phyloP scores from a whole-genome alignment of 2,113 vertebrate species.

The Eubucco bourcierii region DNA sequence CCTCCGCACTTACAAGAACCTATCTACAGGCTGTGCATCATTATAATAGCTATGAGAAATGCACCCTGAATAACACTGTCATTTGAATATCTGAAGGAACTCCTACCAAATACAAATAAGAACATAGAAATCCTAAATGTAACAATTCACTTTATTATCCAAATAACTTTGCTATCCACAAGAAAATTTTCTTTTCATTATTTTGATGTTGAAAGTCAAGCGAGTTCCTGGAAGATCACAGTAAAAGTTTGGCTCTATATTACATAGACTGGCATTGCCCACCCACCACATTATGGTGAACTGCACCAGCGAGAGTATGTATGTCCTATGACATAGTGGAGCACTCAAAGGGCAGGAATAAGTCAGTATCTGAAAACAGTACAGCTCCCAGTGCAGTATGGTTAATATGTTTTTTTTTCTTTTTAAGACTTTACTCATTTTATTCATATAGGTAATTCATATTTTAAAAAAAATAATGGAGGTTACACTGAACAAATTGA shows the following conservation, averaged over 20 bases:
- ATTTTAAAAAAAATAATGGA: background rate
- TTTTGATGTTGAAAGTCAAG: background rate
- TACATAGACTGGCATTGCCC: background rate
- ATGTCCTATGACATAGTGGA: background rate
- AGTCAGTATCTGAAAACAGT: background rate
- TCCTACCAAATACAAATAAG: background rate
- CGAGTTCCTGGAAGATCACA: rapidly evolving
- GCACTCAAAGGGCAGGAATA: background rate
- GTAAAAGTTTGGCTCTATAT: background rate
- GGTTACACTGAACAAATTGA: background rate
- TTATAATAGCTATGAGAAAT: background rate
- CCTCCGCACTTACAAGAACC: background rate
- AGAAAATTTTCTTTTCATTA: background rate
- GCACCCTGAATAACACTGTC: background rate
- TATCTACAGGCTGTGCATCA: background rate
- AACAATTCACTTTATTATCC: background rate
- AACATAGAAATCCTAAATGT: background rate
- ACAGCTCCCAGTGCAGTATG: background rate
- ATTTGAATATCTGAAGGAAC: background rate
- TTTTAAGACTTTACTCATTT: background rate
- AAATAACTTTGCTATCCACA: background rate
- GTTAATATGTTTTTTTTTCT: background rate
- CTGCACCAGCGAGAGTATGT: background rate
- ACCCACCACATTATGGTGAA: background rate
- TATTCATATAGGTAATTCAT: background rate